phyloP scores from a whole-genome alignment of 2,113 vertebrate species.

The Suncus etruscus region DNA sequence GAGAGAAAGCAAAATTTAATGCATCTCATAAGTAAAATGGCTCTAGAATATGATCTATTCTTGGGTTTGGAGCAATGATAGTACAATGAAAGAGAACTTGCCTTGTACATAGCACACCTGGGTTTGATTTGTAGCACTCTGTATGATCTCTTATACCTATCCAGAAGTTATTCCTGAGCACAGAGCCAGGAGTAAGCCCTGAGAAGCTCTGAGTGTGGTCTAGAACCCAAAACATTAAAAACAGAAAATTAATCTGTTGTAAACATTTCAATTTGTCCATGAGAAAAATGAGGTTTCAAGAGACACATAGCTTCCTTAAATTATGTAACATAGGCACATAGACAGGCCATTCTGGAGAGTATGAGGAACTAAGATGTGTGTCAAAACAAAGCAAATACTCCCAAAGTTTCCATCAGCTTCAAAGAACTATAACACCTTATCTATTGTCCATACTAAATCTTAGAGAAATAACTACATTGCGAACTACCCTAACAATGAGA shows the following conservation, averaged over 20 bases:
- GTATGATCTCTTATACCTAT: no score
- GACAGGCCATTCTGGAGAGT: background rate
- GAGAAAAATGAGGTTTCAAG: background rate
- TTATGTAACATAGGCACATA: background rate
- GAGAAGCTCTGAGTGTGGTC: no score
- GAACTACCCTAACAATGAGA: no score
- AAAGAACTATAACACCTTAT: background rate
- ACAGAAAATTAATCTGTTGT: background rate
- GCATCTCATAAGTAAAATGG: background rate
- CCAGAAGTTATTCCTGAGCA: no score
- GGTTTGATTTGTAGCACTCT: no score
- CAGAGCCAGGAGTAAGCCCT: no score
- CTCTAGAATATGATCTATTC: background rate
- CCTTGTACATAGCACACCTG: no score
- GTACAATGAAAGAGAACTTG: no score
- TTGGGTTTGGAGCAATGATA: no score
- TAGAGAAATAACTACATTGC: no score
- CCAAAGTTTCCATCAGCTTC: background rate
- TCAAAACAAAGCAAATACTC: background rate
- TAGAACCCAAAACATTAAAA: no score
- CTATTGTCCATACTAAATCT: background rate
- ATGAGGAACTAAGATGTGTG: background rate
- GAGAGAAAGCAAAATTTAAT: background rate
- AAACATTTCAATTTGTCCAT: background rate
- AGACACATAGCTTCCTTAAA: background rate